A percentile compares a stretch with the other conserved stretches of the same genome.
Evolutionary conservation across 2,797 vertebrate species (phyloP).

Genomic region (Clarias fuscus): DNA sequence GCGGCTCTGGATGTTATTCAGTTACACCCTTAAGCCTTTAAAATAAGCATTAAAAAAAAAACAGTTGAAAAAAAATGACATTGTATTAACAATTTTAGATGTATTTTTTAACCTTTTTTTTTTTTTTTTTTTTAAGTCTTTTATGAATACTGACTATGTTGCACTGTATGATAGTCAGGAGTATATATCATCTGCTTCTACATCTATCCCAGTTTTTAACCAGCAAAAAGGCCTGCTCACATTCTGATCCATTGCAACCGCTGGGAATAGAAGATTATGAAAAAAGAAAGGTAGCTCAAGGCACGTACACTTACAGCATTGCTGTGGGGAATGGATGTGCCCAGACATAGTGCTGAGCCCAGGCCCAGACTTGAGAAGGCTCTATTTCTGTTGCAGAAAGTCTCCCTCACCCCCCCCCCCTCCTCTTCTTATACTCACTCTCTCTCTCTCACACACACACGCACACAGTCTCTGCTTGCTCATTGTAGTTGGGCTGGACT

Average conservation of each 20-base stretch:
- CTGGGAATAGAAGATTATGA: slow-evolving; percentile 57
- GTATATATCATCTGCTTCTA: background rate
- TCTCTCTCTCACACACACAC: slow-evolving; percentile 7
- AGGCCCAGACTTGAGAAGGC: slow-evolving; percentile 74
- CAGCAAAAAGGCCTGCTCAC: background rate
- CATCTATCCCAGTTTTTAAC: background rate
- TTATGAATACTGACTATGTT: no score
- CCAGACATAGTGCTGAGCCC: slow-evolving; percentile 72
- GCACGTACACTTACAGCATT: slow-evolving; percentile 25
- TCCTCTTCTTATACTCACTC: slow-evolving; percentile 43
- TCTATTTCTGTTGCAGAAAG: slow-evolving; percentile 58
- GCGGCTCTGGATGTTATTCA: no score
- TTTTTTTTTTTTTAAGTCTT: no score
- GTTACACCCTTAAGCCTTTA: background rate
- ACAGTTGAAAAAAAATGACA: background rate
- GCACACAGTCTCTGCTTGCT: slow-evolving; percentile 53
- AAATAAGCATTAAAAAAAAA: background rate
- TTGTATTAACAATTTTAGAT: background rate
- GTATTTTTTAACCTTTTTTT: no score
- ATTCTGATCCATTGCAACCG: slow-evolving; percentile 29
- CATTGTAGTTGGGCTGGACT: slow-evolving; percentile 56
- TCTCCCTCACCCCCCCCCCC: slow-evolving; percentile 40
- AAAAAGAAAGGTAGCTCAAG: slow-evolving; percentile 61
- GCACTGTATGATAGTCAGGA: no score
- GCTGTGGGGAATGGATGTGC: slow-evolving; percentile 76